Evolutionary conservation across 2,888 invertebrate genomes (phyloP), one percentile per base, ranked within the genome.

Genomic region (Microdon myrmicae): DNA sequence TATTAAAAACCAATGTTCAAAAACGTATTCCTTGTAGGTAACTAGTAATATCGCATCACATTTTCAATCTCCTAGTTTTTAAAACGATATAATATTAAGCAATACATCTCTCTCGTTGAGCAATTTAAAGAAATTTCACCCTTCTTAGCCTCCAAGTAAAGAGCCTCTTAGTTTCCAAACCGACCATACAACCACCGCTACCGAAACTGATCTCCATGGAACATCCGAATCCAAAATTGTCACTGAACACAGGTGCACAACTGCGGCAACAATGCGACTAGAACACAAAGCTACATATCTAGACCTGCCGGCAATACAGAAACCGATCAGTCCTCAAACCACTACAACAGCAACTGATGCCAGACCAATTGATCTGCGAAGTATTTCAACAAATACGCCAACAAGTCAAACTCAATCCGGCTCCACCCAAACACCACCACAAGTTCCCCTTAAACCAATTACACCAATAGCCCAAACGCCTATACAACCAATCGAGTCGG

Each of bases 231-330:
- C 81, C 67, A 79, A 76, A 69, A 77, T 80, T 51, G 72, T 75
- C 66, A 79, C 79, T 70, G 80, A 81, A 74, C 81, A 80, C 73
- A 77, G 77, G 71, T 78, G 79, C 72, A 79, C 79, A 51, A 80
- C 81, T 53, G 79, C 79, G 72, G 79, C 80, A 71, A 80, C 81
- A 66, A 79, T 80, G 78, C 77, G 79, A 71, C 73, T 80, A 75
- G 80, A 80, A 70, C 80, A 81, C 71, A 81, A 79, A 71, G 69
- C 76, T 55, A 71, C 74, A 13, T 71, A 72, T 68, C 69, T 74
- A 51, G 79, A 79, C 69, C 68, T 79, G 68, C 78, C 80, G 22
- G 72, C 72, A 61, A 67, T 76, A 47, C 49, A 69, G 38, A 72
- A 69, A 17, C 71, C 75, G 26, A 71, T 69, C 67, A 69, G 72